Percentiles rank a stretch among this genome's conserved stretches.
Conservation (phyloP, 2,888 invertebrate species). For the Odontocolon sp. region DNA sequence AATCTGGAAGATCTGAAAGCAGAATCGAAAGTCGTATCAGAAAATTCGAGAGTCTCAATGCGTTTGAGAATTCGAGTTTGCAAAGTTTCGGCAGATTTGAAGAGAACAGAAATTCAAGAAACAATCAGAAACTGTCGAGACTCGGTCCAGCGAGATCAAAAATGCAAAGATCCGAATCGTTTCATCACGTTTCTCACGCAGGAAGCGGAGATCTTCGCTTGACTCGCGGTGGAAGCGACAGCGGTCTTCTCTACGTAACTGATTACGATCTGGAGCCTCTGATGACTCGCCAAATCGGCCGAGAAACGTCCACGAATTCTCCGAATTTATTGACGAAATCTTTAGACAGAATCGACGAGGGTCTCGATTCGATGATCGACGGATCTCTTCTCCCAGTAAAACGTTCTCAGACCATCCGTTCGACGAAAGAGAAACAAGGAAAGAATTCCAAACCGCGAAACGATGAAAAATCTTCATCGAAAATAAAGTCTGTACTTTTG, state of each 20-base stretch:
- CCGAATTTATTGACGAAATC: constrained; percentile 85
- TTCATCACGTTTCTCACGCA: constrained; percentile 74
- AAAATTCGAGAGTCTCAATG: constrained; percentile 78
- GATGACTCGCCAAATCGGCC: constrained; percentile 47
- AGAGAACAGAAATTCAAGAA: constrained; percentile 52
- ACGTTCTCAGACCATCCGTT: constrained; percentile 20
- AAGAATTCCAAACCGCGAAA: constrained; percentile 53
- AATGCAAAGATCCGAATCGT: constrained; percentile 77
- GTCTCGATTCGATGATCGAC: constrained; percentile 87
- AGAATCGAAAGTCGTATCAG: constrained; percentile 75
- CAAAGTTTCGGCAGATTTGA: constrained; percentile 65
- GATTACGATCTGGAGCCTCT: constrained; percentile 74
- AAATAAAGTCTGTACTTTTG: constrained; percentile 41
- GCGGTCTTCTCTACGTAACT: constrained; percentile 78
- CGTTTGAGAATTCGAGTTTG: constrained; percentile 74
- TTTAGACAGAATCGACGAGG: constrained; percentile 89
- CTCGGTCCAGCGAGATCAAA: constrained; percentile 52
- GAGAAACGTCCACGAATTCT: constrained; percentile 63
- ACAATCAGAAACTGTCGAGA: constrained; percentile 37
- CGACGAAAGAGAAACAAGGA: constrained; percentile 18
- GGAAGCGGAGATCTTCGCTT: constrained; percentile 65
- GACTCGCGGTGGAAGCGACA: constrained; percentile 79
- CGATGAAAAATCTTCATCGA: constrained; percentile 59
- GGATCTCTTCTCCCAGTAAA: neutral
- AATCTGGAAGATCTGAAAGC: constrained; percentile 68